Conservation (phyloP, 2,113 vertebrate genomes). For the Carollia perspicillata region DNA sequence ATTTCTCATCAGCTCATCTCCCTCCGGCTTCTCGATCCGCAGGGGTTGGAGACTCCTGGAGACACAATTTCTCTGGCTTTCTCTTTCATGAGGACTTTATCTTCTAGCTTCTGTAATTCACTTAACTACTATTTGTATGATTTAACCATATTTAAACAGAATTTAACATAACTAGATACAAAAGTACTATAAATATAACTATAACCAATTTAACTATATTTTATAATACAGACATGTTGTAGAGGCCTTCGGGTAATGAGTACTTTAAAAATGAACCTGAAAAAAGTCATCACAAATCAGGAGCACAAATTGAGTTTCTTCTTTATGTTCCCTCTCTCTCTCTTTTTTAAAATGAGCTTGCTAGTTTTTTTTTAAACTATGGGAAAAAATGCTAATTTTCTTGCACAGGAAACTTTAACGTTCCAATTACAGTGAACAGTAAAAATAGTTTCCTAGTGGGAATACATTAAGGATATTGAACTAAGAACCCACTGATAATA, state of each 20-base stretch:
- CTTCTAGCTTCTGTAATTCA: constrained; percentile 24
- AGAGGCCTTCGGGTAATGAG: neutral
- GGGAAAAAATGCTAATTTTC: constrained; percentile 68
- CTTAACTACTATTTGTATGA: constrained; percentile 33
- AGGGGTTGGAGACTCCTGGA: neutral
- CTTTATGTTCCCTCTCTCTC: neutral
- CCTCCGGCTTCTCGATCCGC: neutral
- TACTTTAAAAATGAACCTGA: constrained; percentile 36
- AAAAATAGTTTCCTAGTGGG: constrained; percentile 69
- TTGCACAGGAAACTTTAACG: constrained; percentile 65
- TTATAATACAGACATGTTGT: neutral
- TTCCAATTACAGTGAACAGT: constrained; percentile 53
- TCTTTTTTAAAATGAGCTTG: neutral
- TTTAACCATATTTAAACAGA: constrained; percentile 21
- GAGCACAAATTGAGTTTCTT: constrained; percentile 13
- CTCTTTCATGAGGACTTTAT: constrained; percentile 30
- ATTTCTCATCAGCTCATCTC: neutral
- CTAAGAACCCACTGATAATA: constrained; percentile 21
- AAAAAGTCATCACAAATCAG: constrained; percentile 27
- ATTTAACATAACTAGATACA: constrained; percentile 20
- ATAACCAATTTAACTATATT: constrained; percentile 25
- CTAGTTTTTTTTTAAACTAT: constrained; percentile 33
- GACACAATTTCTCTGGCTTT: neutral
- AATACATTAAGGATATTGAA: constrained; percentile 45
- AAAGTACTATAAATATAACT: constrained; percentile 40